Evolutionary conservation across 2,113 vertebrate genomes (phyloP), one percentile per base, ranked within the genome.

Genomic region (Athene cunicularia): DNA sequence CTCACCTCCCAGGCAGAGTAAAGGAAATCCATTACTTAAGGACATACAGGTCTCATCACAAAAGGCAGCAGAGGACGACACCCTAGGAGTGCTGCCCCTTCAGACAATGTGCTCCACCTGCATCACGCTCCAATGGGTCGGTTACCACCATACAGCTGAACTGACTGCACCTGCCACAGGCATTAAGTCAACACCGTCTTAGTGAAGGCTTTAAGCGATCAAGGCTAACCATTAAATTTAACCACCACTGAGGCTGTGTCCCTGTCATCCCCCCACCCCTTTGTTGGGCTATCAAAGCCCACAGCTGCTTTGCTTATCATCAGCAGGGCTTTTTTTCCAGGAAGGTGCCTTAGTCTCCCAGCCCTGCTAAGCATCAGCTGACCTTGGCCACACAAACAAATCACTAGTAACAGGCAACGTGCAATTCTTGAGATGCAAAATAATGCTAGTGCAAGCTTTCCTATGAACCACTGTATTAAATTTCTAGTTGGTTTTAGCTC

Each of bases 401-500:
- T 66, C 41, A 37, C 45, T 5, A n/a, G 22, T 18, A 86, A 79
- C 2, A 39, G 6, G n/a, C 35, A 66, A 62, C 0, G 0, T 22
- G 71, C 6, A 41, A 16, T 24, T 80, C 68, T 41, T 62, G 22
- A 83, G 63, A 62, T 7, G 15, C 47, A 77, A 60, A 85, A 74
- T 56, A 89, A 62, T 4, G 4, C 22, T 49, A 62, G 39, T 37
- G 27, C 22, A 53, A 33, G 7, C 43, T 37, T 82, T 91, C 37
- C n/a, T 52, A 39, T 0, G 3, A 26, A 71, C 30, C 32, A 9
- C 3, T 83, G 53, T 45, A 70, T 33, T 80, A 32, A 39, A 67
- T 50, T 62, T 10, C 37, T 74, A 47, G 39, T 18, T 71, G 5
- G 18, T 72, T 89, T 80, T 3, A 5, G 27, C 49, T 79, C 45